Evolutionary conservation across 2,888 invertebrate genomes (phyloP), one percentile per base, ranked within the genome.

Genomic region (Homarus gammarus): DNA sequence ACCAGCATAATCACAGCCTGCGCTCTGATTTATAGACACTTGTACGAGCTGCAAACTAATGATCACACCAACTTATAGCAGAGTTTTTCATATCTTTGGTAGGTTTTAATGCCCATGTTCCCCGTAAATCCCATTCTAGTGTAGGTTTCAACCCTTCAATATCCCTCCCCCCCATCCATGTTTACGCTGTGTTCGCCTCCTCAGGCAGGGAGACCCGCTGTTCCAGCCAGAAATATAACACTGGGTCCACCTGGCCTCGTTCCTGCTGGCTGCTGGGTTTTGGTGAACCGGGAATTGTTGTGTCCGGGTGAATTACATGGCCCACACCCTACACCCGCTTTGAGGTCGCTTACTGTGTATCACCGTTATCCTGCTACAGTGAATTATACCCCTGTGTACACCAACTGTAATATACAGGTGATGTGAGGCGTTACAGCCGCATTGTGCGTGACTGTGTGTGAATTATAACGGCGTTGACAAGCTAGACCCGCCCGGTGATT

Each of bases 1-100:
- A n/a, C 27, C 27, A 64, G 27, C 31, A 64, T 64, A 64, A 64
- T 64, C 64, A 64, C 64, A 64, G 64, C 64, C 64, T 12, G 6
- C 64, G 6, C 64, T 22, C 27, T 64, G 64, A 64, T 64, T 64
- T 64, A 64, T 64, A 27, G 64, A 64, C 64, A 27, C 64, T 27
- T 64, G 27, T 64, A 64, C 64, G 64, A 64, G 64, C 64, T 64
- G 64, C 64, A 27, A 64, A 64, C 64, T 64, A 64, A 64, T 64
- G 27, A 27, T 27, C n/a, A 27, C 64, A 22, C n/a, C 64, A 64
- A 64, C n/a, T 64, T 64, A 64, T 27, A n/a, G 64, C 22, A n/a
- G 18, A 64, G 56, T n/a, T 64, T 64, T 64, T 64, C 27, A n/a
- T 27, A 8, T n/a, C 8, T 2, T 64, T 64, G n/a, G 64, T 64